A percentile compares a stretch with the other conserved stretches of the same genome.
phyloP scores from a whole-genome alignment of 1,140 invertebrate genomes.

The Polyergus mexicanus region DNA sequence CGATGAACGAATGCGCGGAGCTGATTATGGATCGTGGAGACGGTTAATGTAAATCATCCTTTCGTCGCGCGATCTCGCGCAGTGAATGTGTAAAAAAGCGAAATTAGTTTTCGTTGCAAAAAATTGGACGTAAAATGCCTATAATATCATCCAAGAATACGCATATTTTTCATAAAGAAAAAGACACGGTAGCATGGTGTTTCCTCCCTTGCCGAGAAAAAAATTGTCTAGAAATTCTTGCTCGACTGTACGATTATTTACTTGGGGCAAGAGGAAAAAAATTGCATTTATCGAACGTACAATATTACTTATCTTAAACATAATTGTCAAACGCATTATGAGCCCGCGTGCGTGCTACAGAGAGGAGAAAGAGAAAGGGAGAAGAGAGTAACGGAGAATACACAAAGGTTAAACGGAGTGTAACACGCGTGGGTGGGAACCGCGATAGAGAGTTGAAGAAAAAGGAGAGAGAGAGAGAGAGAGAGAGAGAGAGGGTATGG shows the following conservation, averaged over 20 bases:
- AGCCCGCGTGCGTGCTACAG: slow-evolving; percentile 1
- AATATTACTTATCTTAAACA: slow-evolving; percentile 15
- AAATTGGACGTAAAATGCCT: neutral
- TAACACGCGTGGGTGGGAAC: slow-evolving; percentile 41
- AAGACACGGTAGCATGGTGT: too few relatives aligned
- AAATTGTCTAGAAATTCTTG: neutral
- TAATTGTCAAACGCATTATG: slow-evolving; percentile 32
- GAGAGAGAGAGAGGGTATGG: slow-evolving; percentile 32
- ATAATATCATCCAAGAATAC: neutral
- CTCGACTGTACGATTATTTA: slow-evolving; percentile 22
- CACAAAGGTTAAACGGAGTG: slow-evolving; percentile 60
- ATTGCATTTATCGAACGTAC: slow-evolving; percentile 7
- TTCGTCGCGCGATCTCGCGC: neutral
- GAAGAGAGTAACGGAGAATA: slow-evolving; percentile 23
- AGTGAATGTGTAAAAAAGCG: neutral
- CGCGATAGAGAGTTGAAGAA: slow-evolving; percentile 58
- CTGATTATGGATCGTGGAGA: neutral
- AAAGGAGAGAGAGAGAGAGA: slow-evolving; percentile 49
- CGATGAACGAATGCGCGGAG: neutral
- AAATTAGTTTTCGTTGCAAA: neutral
- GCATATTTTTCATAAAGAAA: too few relatives aligned
- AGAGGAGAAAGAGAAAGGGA: neutral
- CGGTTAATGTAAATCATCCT: slow-evolving; percentile 47
- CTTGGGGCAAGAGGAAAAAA: neutral
- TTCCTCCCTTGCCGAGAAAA: too few relatives aligned